Evolutionary conservation across 1,140 invertebrate genomes (phyloP).

Genomic region (Probaryconus sp.): DNA sequence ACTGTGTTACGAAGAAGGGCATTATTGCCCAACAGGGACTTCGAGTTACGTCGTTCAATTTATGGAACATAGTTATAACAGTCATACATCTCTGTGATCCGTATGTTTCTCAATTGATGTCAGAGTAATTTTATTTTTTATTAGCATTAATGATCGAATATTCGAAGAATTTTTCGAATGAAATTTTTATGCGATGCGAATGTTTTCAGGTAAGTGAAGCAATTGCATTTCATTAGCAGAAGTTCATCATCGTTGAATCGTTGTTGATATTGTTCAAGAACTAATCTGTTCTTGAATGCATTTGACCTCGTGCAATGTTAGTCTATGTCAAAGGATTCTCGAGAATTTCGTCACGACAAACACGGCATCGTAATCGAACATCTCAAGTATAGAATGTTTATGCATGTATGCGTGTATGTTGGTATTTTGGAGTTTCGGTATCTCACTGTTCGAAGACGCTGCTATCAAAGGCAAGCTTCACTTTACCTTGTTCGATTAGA

Average conservation of each 20-base stretch:
- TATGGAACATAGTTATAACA: constrained; percentile 54
- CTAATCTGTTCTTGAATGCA: constrained; percentile 37
- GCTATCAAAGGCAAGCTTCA: constrained; percentile 34
- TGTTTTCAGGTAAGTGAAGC: too few species aligned
- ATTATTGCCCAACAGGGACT: constrained; percentile 77
- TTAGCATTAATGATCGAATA: not conserved
- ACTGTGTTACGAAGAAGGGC: constrained; percentile 73
- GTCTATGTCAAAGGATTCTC: constrained; percentile 51
- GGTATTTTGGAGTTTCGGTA: constrained; percentile 37
- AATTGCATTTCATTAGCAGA: constrained; percentile 21
- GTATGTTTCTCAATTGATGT: constrained; percentile 45
- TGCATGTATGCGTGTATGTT: constrained; percentile 33
- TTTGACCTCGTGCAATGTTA: constrained; percentile 36
- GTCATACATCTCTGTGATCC: not conserved
- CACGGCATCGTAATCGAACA: constrained; percentile 53
- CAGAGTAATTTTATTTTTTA: constrained; percentile 69
- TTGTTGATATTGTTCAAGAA: constrained; percentile 40
- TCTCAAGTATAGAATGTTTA: constrained; percentile 49
- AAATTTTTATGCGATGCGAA: too few species aligned
- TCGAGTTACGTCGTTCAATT: constrained; percentile 67
- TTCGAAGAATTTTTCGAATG: too few species aligned
- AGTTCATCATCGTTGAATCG: constrained; percentile 41
- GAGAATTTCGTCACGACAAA: constrained; percentile 62
- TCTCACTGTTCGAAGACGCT: constrained; percentile 32
- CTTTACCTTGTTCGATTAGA: constrained; percentile 27